Conservation (phyloP, 2,888 invertebrate species). For the Acanthosoma haemorrhoidale region DNA sequence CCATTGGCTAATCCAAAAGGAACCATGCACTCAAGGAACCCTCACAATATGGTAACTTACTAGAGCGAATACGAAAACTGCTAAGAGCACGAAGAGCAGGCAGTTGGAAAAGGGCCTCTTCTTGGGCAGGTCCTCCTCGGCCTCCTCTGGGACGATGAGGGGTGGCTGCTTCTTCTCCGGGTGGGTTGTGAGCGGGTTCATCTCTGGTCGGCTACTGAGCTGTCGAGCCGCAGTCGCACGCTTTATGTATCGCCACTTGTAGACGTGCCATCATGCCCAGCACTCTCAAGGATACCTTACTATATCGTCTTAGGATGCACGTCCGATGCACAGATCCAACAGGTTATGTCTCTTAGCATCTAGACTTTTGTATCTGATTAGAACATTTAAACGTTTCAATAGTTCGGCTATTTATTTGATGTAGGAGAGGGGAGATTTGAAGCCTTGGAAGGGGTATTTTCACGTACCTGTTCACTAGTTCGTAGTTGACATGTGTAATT, state of each 20-base stretch:
- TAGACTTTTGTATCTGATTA: not conserved
- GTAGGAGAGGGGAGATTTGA: not conserved
- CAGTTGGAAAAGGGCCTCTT: slow-evolving; percentile 20
- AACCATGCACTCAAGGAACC: too few species aligned
- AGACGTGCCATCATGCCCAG: not conserved
- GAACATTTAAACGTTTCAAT: not conserved
- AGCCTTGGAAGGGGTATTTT: too few species aligned
- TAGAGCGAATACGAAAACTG: slow-evolving; percentile 5
- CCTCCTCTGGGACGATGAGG: not conserved
- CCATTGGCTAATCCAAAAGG: too few species aligned
- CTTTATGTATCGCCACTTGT: too few species aligned
- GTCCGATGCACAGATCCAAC: not conserved
- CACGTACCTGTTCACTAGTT: too few species aligned
- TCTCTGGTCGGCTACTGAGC: not conserved
- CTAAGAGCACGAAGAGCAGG: slow-evolving; percentile 5
- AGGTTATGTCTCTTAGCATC: too few species aligned
- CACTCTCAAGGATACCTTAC: slow-evolving; percentile 5
- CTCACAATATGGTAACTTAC: not conserved
- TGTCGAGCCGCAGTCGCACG: too few species aligned
- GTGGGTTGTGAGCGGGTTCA: slow-evolving; percentile 1
- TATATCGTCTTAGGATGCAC: not conserved
- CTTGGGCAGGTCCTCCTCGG: not conserved
- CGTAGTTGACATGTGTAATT: too few species aligned
- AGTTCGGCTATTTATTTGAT: not conserved
- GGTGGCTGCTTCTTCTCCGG: not conserved